phyloP scores from a whole-genome alignment of 2,888 invertebrate genomes.

The Thereva nobilitata region DNA sequence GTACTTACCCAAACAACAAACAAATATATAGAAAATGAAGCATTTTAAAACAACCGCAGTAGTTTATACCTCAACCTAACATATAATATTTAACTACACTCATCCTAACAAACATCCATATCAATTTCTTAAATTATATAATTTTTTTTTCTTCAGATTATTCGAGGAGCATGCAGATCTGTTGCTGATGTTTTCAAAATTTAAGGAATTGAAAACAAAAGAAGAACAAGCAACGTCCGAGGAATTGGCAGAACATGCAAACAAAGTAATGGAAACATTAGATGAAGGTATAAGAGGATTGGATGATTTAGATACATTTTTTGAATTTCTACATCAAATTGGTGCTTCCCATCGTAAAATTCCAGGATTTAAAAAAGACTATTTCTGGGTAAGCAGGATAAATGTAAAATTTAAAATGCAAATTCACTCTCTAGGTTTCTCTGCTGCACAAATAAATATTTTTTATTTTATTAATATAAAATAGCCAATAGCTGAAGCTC shows the following conservation, averaged over 20 bases:
- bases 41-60: no score
- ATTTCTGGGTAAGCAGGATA: constrained; percentile 78
- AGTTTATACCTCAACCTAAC: neutral
- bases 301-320: constrained; percentile 83
- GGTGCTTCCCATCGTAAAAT: constrained; percentile 83
- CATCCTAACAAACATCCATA: neutral
- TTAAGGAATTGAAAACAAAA: constrained; percentile 75
- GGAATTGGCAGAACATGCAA: constrained; percentile 85
- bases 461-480: no score
- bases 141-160: constrained; percentile 64
- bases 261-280: constrained; percentile 85
- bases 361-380: constrained; percentile 82
- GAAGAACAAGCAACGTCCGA: constrained; percentile 80
- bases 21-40: no score
- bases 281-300: constrained; percentile 87
- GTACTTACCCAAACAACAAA: no score
- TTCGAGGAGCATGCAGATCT: constrained; percentile 85
- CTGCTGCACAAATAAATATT: no score
- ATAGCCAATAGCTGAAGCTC: no score
- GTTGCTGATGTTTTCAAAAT: constrained; percentile 78
- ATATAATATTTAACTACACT: neutral
- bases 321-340: constrained; percentile 79
- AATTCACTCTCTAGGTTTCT: no score
- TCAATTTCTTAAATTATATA: neutral
- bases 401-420: constrained; percentile 1